phyloP scores from a whole-genome alignment of 2,113 vertebrate species.

The Ailuropoda melanoleuca region DNA sequence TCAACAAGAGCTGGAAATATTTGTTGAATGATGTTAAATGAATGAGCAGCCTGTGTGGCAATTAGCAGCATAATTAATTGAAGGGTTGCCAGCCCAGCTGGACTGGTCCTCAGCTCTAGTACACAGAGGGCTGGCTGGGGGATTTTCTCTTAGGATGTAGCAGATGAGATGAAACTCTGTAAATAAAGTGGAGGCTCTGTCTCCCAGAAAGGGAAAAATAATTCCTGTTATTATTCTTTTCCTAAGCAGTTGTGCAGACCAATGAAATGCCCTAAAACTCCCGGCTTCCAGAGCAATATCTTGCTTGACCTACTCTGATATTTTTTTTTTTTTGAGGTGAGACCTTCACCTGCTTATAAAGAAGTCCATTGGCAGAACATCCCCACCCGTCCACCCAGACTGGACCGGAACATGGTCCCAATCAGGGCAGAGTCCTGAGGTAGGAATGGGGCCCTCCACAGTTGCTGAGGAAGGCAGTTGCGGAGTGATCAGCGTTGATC shows the following conservation, averaged over 20 bases:
- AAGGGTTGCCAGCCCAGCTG: slow-evolving; percentile 66
- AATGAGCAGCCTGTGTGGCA: slow-evolving; percentile 63
- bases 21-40: slow-evolving; percentile 66
- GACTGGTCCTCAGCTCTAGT: slow-evolving; percentile 46
- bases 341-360: neutral
- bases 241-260: neutral
- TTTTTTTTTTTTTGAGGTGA: neutral
- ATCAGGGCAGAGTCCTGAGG: neutral
- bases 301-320: neutral
- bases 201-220: neutral
- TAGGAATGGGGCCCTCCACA: no score
- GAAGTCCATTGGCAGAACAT: neutral
- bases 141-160: slow-evolving; percentile 22
- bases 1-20: slow-evolving; percentile 64
- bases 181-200: neutral
- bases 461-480: neutral
- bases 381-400: neutral
- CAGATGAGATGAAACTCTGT: neutral
- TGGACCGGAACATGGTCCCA: neutral
- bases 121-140: neutral
- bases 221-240: neutral
- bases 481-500: neutral
- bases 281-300: neutral
- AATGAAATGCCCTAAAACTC: neutral
- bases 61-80: slow-evolving; percentile 75